Conservation (phyloP, 2,797 vertebrate genomes). For the Chaenodraco wilsoni region DNA sequence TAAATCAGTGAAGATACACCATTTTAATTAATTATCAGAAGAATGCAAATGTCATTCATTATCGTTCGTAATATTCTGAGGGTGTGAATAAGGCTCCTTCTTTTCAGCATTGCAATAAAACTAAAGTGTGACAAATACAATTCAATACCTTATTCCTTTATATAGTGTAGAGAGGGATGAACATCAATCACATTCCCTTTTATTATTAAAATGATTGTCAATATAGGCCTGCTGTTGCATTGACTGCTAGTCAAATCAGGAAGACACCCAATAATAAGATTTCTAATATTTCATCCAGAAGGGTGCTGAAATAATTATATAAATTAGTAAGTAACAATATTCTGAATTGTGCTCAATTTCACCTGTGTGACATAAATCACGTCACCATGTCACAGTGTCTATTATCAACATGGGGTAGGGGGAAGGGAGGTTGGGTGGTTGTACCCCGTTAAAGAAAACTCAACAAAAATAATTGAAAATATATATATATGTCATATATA, state of each 20-base stretch:
- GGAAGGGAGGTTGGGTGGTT: no score
- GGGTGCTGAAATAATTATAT: neutral
- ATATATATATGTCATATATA: no score
- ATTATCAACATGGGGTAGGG: no score
- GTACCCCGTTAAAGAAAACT: no score
- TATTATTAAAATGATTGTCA: slow-evolving; percentile 1
- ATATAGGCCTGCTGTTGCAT: neutral
- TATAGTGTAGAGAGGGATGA: neutral
- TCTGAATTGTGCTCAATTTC: slow-evolving; percentile 1
- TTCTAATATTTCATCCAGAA: slow-evolving; percentile 24
- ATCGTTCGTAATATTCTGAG: neutral
- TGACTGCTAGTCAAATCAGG: slow-evolving; percentile 11
- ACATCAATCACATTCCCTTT: slow-evolving; percentile 9
- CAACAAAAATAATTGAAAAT: no score
- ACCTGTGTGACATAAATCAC: neutral
- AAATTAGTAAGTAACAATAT: neutral
- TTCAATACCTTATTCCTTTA: neutral
- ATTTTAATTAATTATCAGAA: slow-evolving; percentile 1
- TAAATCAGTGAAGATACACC: neutral
- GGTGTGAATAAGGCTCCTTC: neutral
- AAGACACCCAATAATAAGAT: neutral
- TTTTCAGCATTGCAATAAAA: neutral
- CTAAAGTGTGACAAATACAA: neutral
- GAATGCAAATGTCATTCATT: slow-evolving; percentile 23
- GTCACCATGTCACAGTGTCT: slow-evolving; percentile 1